Percentiles rank a stretch among this genome's conserved stretches.
Conservation (phyloP, 2,797 vertebrate species). For the Diplodus puntazzo region DNA sequence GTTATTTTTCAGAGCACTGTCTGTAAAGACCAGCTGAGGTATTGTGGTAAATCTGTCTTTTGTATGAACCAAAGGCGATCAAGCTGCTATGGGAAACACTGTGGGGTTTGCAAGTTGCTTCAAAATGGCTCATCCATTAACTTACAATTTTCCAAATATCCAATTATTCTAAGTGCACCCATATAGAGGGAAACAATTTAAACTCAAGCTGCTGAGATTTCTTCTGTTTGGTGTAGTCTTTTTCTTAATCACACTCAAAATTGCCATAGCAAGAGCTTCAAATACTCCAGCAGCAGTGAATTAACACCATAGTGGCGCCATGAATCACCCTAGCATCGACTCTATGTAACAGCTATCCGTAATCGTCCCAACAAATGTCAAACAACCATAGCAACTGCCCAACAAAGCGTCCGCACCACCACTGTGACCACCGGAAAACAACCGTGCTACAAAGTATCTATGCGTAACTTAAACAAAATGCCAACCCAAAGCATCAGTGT, state of each 20-base stretch:
- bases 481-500: too few species aligned
- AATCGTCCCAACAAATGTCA: neutral
- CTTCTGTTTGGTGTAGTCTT: neutral
- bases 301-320: too few species aligned
- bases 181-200: slow-evolving; percentile 33
- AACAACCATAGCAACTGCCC: neutral
- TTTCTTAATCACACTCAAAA: neutral
- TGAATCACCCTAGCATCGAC: neutral
- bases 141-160: slow-evolving; percentile 43
- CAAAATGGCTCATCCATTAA: slow-evolving; percentile 32
- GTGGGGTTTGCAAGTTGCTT: slow-evolving; percentile 36
- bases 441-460: neutral
- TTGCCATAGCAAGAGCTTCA: neutral
- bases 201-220: slow-evolving; percentile 25
- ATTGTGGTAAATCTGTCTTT: slow-evolving; percentile 53
- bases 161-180: slow-evolving; percentile 38
- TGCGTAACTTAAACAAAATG: too few species aligned
- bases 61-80: slow-evolving; percentile 41
- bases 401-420: neutral
- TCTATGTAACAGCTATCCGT: neutral
- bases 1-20: slow-evolving; percentile 49
- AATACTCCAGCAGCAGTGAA: neutral
- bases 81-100: slow-evolving; percentile 42
- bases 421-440: neutral
- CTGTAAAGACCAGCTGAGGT: slow-evolving; percentile 52